Evolutionary conservation across 2,113 vertebrate genomes (phyloP).

Genomic region (Ochotona curzoniae): DNA sequence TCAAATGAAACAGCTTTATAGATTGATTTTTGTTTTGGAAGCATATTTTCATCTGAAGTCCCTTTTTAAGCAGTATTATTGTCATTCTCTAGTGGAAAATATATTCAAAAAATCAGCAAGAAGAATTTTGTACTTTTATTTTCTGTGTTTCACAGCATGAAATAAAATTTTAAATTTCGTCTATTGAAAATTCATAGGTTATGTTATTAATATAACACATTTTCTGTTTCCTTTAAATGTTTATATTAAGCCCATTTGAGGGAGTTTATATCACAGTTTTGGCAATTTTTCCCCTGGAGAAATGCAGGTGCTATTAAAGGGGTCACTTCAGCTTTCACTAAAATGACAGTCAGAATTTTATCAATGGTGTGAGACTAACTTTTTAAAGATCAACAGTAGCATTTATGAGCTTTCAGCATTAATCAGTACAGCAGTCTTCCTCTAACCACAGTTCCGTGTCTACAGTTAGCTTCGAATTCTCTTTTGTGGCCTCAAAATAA

Average conservation of each 20-base stretch:
- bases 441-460: background rate
- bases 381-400: constrained; percentile 68
- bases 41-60: background rate
- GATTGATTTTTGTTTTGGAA: constrained; percentile 18
- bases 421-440: background rate
- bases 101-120: background rate
- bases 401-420: constrained; percentile 63
- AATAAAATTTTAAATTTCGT: constrained; percentile 20
- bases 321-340: constrained; percentile 62
- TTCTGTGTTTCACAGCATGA: background rate
- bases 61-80: background rate
- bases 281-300: constrained; percentile 69
- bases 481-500: background rate
- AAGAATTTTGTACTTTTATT: constrained; percentile 3
- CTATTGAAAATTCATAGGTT: background rate
- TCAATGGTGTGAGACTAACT: constrained; percentile 68
- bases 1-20: constrained; percentile 4
- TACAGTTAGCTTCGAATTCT: background rate
- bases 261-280: constrained; percentile 49
- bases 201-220: background rate
- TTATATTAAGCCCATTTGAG: background rate
- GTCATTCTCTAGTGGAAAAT: background rate
- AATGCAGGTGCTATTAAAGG: constrained; percentile 73
- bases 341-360: constrained; percentile 58
- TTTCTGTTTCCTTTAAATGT: constrained; percentile 52